A percentile compares a stretch with the other conserved stretches of the same genome.
These are phyloP conservation scores for Coendou prehensilis DNA, from an alignment of 2,797 vertebrate species.

Conservation along the genomic window DNA sequence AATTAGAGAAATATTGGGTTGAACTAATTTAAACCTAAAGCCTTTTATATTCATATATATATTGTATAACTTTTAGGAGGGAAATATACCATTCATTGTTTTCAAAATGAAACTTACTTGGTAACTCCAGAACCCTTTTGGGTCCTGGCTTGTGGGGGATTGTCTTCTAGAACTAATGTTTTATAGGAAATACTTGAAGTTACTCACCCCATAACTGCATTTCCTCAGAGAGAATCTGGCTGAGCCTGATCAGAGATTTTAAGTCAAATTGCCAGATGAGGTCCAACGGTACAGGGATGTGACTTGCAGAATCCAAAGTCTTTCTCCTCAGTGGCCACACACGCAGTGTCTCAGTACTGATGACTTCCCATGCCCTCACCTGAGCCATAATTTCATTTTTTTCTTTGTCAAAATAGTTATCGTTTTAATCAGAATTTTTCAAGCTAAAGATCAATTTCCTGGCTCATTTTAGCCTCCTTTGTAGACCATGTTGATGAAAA, in stretches of 20 bases:
- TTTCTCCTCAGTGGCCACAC: neutral
- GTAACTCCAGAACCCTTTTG: neutral
- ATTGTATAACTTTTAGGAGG: neutral
- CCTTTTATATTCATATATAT: neutral
- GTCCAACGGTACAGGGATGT: neutral
- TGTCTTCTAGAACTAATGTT: neutral
- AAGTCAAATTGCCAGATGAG: neutral
- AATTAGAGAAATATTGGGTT: neutral
- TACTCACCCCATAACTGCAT: neutral
- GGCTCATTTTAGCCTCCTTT: neutral
- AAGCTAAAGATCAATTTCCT: neutral
- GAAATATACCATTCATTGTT: neutral
- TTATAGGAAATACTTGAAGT: neutral
- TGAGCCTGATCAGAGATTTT: neutral
- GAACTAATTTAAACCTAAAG: neutral
- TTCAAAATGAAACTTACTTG: neutral
- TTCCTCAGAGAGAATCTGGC: neutral
- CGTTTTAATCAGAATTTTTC: neutral
- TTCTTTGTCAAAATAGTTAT: neutral
- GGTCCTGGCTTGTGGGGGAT: no score
- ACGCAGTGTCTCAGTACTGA: neutral
- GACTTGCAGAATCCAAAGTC: neutral
- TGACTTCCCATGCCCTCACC: no score
- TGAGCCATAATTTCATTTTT: neutral
- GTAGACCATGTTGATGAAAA: neutral